These are phyloP conservation scores for Pantherophis vulpinus DNA, from an alignment of 2,797 vertebrate genomes.

Conservation along the genomic window DNA sequence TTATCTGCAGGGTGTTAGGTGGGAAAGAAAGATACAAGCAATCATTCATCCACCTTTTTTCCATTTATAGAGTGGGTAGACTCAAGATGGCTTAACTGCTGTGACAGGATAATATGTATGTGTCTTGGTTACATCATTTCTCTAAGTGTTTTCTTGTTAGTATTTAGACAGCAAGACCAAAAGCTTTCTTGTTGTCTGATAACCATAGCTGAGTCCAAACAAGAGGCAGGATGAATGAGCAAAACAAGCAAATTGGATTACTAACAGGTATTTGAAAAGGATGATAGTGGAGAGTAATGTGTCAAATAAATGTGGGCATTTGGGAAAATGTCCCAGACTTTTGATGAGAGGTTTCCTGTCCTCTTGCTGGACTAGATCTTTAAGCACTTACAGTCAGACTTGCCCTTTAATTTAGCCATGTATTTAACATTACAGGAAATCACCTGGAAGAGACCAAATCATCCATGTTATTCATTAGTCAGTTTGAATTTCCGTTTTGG, in stretches of 20 bases:
- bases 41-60: background rate
- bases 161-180: slow-evolving; percentile 1
- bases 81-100: background rate
- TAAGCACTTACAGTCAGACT: background rate
- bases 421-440: background rate
- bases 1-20: background rate
- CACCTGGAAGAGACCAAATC: background rate
- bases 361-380: background rate
- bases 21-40: background rate
- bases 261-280: background rate
- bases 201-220: background rate
- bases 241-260: background rate
- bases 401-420: background rate
- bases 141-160: background rate
- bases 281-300: background rate
- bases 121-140: slow-evolving; percentile 5
- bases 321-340: background rate
- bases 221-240: background rate
- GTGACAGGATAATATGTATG: slow-evolving; percentile 7
- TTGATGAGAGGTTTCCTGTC: background rate
- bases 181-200: background rate
- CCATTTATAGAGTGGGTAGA: background rate
- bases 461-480: background rate
- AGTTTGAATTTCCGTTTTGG: background rate
- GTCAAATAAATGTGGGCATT: background rate